Evolutionary conservation across 2,113 vertebrate species (phyloP).

Genomic region (Zapornia atra): DNA sequence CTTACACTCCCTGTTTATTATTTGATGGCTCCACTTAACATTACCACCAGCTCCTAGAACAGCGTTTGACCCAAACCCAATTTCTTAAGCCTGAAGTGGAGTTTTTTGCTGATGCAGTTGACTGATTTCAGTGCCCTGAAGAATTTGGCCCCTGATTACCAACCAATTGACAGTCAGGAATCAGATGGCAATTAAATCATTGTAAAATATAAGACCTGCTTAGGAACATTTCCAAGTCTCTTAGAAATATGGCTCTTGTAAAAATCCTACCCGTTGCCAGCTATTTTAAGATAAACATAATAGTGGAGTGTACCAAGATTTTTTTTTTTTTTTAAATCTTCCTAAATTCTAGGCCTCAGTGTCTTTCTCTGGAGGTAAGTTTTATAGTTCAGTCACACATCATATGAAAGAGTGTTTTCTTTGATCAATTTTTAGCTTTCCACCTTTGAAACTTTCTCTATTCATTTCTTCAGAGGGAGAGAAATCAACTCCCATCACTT

Average conservation of each 20-base stretch:
- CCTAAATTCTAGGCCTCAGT: neutral
- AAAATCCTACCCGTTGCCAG: neutral
- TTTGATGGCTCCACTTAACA: neutral
- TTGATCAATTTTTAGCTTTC: constrained; percentile 41
- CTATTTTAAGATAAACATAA: neutral
- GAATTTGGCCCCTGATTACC: neutral
- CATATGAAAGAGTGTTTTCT: neutral
- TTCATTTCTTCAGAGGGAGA: neutral
- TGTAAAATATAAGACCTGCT: neutral
- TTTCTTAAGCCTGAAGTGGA: neutral
- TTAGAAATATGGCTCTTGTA: neutral
- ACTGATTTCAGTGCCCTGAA: neutral
- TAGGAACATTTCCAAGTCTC: neutral
- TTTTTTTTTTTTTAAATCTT: neutral
- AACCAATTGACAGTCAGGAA: neutral
- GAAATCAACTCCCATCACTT: neutral
- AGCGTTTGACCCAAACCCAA: neutral
- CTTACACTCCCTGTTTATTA: neutral
- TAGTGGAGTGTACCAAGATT: too few species aligned
- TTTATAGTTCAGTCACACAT: constrained; percentile 20
- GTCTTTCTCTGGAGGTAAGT: neutral
- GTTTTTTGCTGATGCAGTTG: neutral
- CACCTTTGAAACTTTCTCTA: constrained; percentile 3
- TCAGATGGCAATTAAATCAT: neutral
- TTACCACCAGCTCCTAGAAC: neutral